These are phyloP conservation scores for Eubasilissa splendida DNA, from an alignment of 2,888 invertebrate genomes.

Conservation along the genomic window DNA sequence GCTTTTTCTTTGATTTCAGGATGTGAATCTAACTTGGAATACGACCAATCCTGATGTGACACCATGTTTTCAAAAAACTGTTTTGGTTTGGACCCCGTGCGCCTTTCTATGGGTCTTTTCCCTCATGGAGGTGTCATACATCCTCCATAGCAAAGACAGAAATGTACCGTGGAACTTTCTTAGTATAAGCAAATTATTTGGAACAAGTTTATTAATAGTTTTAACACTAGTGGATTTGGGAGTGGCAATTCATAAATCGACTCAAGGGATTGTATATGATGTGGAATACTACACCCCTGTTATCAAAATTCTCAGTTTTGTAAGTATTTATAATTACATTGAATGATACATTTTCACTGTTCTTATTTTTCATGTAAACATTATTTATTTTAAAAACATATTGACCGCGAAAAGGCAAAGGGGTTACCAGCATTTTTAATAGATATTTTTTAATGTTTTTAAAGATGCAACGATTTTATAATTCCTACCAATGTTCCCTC, in stretches of 20 bases:
- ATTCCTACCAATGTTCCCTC: too few relatives aligned
- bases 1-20: constrained; percentile 73
- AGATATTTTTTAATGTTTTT: too few relatives aligned
- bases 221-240: constrained; percentile 80
- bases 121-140: constrained; percentile 82
- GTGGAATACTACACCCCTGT: constrained; percentile 86
- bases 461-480: too few relatives aligned
- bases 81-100: constrained; percentile 92
- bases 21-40: constrained; percentile 83
- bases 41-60: constrained; percentile 89
- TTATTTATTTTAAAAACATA: too few relatives aligned
- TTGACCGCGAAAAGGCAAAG: too few relatives aligned
- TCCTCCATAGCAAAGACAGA: constrained; percentile 81
- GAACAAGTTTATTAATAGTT: constrained; percentile 77
- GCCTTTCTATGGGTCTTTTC: constrained; percentile 86
- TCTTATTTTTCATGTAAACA: too few relatives aligned
- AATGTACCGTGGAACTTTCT: constrained; percentile 85
- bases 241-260: constrained; percentile 73
- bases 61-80: constrained; percentile 92
- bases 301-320: constrained; percentile 85
- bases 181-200: constrained; percentile 79
- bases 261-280: constrained; percentile 72
- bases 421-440: too few relatives aligned
- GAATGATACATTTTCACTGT: too few relatives aligned
- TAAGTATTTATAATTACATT: constrained; percentile 72